Evolutionary conservation across 2,113 vertebrate species (phyloP).

Genomic region (Lamprotornis superbus): DNA sequence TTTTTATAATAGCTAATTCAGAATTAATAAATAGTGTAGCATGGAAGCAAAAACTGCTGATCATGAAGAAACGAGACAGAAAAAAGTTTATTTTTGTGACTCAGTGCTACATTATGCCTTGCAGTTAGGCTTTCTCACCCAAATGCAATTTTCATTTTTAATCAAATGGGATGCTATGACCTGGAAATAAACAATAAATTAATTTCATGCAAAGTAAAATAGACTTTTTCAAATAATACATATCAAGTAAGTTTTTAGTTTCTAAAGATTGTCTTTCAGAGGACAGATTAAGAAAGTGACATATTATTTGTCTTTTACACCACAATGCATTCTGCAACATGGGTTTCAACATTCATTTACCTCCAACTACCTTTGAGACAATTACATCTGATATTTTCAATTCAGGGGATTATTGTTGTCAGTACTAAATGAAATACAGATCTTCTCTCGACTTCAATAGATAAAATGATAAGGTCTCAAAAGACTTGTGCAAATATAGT

Average conservation of each 20-base stretch:
- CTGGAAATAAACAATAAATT: neutral
- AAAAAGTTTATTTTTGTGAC: slow-evolving; percentile 23
- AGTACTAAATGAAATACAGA: neutral
- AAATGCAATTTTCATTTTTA: neutral
- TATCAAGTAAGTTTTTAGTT: neutral
- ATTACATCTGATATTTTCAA: neutral
- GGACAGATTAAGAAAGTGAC: neutral
- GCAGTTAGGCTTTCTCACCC: neutral
- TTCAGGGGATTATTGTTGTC: neutral
- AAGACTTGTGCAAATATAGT: neutral
- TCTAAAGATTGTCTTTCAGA: neutral
- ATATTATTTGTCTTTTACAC: neutral
- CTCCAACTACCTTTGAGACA: neutral
- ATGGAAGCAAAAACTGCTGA: neutral
- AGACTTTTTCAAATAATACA: neutral
- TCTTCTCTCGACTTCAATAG: neutral
- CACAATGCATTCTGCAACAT: neutral
- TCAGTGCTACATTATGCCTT: neutral
- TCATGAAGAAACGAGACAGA: neutral
- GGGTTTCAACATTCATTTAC: neutral
- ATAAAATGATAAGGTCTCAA: neutral
- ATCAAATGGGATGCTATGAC: neutral
- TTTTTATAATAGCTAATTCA: slow-evolving; percentile 14
- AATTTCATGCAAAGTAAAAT: neutral
- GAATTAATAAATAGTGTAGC: neutral